Evolutionary conservation across 2,113 vertebrate genomes (phyloP), one percentile per base, ranked within the genome.

Genomic region (Zapus hudsonius): DNA sequence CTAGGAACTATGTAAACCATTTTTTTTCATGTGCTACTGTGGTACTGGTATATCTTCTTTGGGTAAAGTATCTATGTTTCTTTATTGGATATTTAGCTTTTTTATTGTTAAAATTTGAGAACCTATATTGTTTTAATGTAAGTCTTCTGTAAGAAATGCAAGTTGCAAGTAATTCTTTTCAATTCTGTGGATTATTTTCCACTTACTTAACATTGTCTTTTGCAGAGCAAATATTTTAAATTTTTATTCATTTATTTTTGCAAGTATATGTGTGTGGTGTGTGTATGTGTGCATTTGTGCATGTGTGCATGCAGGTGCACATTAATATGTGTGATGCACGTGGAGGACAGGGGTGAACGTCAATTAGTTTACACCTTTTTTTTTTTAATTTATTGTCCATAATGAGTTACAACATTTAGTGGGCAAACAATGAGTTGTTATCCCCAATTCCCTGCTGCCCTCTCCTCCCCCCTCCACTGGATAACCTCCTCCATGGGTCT

Each of bases 81-180:
- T 82, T 89, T 90, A 73, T 57, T 74, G 27, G 55, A 7, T 20
- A 87, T 83, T 84, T 81, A 64, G 20, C 74, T 89, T 89, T 80
- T 33, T 85, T 55, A 85, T 67, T 81, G 4, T 38, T 80, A 94
- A 83, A 2, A 52, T 87, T 87, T 83, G 38, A 81, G 22, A 91
- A 72, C 70, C 84, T 80, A 74, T 40, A 38, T 79, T 40, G 55
- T 84, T 6, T 52, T 84, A 76, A 42, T 80, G 55, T n/a, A 92
- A 74, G 73, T 83, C 15, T 2, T 67, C 89, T 69, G 57, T 63
- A 57, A 89, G n/a, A 86, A 36, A 57, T 76, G 66, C 3, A 66
- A 52, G 66, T 72, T 72, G n/a, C 25, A 95, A 92, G 72, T 79
- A 73, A 29, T 86, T 73, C 19, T 92, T 36, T 72, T 76, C 27